These are phyloP conservation scores for Amblyopsis rosae DNA, from an alignment of 2,113 vertebrate species.

Conservation along the genomic window DNA sequence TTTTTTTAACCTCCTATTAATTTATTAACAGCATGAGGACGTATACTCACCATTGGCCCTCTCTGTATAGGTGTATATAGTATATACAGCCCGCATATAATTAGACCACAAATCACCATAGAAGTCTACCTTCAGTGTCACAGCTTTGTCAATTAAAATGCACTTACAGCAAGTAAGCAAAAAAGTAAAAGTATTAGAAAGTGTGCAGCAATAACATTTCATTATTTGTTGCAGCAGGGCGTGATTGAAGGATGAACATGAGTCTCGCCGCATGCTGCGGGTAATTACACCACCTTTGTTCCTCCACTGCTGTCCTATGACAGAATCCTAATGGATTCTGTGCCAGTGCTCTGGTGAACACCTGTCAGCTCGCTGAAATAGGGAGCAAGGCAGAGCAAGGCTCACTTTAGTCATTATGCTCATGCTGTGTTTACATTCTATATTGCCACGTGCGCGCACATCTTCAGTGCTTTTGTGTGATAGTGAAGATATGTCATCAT, in stretches of 20 bases:
- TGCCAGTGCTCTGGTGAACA: slow-evolving; percentile 53
- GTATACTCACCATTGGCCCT: no score
- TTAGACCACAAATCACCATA: background rate
- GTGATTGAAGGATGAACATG: slow-evolving; percentile 19
- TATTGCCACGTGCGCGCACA: no score
- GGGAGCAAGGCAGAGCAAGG: no score
- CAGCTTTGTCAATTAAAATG: slow-evolving; percentile 11
- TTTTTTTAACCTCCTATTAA: slow-evolving; percentile 25
- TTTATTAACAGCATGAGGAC: background rate
- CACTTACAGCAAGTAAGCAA: background rate
- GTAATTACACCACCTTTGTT: slow-evolving; percentile 58
- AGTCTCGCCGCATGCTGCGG: slow-evolving; percentile 21
- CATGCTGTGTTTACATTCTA: no score
- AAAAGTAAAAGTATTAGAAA: background rate
- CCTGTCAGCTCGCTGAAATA: slow-evolving; percentile 60
- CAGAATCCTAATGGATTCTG: slow-evolving; percentile 64
- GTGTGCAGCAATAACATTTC: slow-evolving; percentile 3
- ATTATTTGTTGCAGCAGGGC: slow-evolving; percentile 11
- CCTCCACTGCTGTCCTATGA: slow-evolving; percentile 40
- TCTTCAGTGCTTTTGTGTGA: no score
- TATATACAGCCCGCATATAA: background rate
- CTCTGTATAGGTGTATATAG: no score
- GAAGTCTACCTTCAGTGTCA: background rate
- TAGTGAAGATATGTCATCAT: no score
- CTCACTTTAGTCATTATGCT: no score